Percentiles rank a stretch among this genome's conserved stretches.
Evolutionary conservation across 2,888 invertebrate genomes (phyloP).

Genomic region (Theretra japonica): DNA sequence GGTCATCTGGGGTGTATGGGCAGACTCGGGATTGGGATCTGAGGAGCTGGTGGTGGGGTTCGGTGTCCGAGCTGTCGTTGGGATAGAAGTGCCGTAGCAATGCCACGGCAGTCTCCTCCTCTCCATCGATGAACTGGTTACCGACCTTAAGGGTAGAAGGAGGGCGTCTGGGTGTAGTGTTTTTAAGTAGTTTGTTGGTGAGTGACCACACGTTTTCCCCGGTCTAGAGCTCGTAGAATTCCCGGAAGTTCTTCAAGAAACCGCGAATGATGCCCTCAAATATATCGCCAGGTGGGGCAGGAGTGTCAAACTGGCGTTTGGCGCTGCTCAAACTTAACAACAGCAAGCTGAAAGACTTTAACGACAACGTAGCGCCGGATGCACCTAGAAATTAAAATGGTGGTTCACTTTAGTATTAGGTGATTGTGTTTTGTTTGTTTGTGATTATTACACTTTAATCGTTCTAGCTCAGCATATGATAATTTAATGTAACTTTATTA

Average conservation of each 20-base stretch:
- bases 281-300: too few relatives aligned
- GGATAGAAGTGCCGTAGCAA: conserved; percentile 39
- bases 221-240: conserved; percentile 40
- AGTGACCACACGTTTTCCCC: conserved; percentile 42
- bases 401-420: too few relatives aligned
- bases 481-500: too few relatives aligned
- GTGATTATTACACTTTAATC: too few relatives aligned
- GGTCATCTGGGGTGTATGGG: conserved; percentile 28
- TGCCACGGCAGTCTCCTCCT: conserved; percentile 32
- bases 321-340: too few relatives aligned
- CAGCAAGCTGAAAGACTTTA: too few relatives aligned
- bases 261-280: too few relatives aligned
- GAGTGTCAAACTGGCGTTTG: too few relatives aligned
- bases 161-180: conserved; percentile 30
- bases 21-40: neutral
- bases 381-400: too few relatives aligned
- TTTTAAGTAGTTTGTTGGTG: conserved; percentile 40
- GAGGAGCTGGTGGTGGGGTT: neutral
- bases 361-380: too few relatives aligned
- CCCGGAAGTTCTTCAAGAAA: conserved; percentile 37
- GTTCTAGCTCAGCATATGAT: too few relatives aligned
- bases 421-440: too few relatives aligned
- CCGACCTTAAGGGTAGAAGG: conserved; percentile 34
- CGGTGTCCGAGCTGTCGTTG: conserved; percentile 33
- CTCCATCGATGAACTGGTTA: conserved; percentile 30